Base-by-base conservation (phyloP, 2,797 vertebrate genomes). In the Macroramphosus scolopax region DNA sequence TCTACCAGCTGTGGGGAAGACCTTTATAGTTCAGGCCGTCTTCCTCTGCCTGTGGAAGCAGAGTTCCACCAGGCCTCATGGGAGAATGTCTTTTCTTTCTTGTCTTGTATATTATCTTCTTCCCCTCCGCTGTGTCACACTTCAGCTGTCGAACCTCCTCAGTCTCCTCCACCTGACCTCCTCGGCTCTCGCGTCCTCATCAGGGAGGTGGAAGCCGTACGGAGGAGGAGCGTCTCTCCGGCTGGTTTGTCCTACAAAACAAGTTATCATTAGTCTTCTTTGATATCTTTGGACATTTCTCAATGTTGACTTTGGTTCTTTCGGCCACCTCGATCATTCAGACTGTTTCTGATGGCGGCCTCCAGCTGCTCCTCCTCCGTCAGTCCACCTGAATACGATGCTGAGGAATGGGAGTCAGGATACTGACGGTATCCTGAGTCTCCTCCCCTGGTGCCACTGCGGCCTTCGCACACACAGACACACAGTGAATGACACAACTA, bases 351-450 rank as follows among this genome's bases (percentile, higher is more conserved):
- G 22, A 96, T 17, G 2, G 95, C 95, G 9, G 77, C 85, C 41
- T 95, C 83, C 18, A 93, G 69, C 80, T 97, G 94, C 37, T 97
- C 92, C 5, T 93, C 91, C 67, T 97, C 96, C 1, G 86, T 92
- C 63, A 97, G 76, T 1, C 93, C 93, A 1, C 82, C 90, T 1
- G 92, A 16, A 77, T 89, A 68, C 17, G 54, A 5, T 2, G 69
- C 18, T 1, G 66, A 1, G 1, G 5, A 28, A 17, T 14, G 10
- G 30, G 38, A 2, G 42, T 51, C 3, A 30, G 76, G 18, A 32
- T 53, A 0, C 2, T 29, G 58, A 28, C 15, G 8, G 36, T 45
- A 47, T 51, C 47, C 43, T 1, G 57, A 26, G 40, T 44, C 7
- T 26, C 49, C 29, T 42, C 32, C 52, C 32, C 8, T 3, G 2